Percentiles rank a stretch among this genome's conserved stretches.
Conservation (phyloP, 2,797 vertebrate species). For the Buphagus erythrorhynchus region DNA sequence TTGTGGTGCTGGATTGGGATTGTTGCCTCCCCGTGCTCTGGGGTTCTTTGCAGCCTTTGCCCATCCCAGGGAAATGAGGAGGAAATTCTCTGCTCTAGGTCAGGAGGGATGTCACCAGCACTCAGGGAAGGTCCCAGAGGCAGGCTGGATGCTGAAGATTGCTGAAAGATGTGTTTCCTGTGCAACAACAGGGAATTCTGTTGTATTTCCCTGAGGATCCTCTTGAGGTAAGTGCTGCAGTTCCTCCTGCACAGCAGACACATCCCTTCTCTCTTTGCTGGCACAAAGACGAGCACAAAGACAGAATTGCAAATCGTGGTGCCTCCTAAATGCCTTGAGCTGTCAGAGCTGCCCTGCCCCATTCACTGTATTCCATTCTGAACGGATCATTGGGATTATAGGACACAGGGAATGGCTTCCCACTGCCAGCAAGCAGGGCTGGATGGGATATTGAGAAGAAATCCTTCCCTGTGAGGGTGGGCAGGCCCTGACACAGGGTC, state of each 20-base stretch:
- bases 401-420: neutral
- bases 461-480: accelerated
- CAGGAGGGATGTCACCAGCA: neutral
- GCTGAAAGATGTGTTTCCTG: conserved; percentile 32
- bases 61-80: accelerated
- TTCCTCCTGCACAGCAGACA: neutral
- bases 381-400: accelerated
- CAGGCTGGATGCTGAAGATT: neutral
- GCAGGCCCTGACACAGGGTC: neutral
- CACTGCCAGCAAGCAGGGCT: neutral
- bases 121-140: neutral
- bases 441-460: neutral
- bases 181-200: neutral
- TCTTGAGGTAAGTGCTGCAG: neutral
- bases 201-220: neutral
- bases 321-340: neutral
- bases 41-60: neutral
- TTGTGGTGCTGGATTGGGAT: neutral
- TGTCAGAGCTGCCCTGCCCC: neutral
- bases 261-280: neutral
- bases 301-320: neutral
- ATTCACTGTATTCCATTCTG: neutral
- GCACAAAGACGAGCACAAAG: neutral
- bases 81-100: neutral
- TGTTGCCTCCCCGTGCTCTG: accelerated